Conservation (phyloP, 2,888 invertebrate species). For the Eristalis intricaria region DNA sequence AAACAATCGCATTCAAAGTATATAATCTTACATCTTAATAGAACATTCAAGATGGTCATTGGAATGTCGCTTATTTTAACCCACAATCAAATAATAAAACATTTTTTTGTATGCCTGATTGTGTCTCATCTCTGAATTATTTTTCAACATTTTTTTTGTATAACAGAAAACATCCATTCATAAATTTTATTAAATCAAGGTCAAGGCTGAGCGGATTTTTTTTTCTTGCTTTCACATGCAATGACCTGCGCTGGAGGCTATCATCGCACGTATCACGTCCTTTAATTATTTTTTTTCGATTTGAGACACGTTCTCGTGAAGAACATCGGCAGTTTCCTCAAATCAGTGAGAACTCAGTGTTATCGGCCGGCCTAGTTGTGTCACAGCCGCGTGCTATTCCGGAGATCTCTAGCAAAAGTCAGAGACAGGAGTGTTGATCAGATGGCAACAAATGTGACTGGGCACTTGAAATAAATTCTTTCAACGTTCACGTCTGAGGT, state of each 20-base stretch:
- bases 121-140: neutral
- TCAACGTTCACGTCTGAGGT: neutral
- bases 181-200: neutral
- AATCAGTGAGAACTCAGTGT: neutral
- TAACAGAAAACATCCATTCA: neutral
- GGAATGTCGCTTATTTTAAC: too few relatives aligned
- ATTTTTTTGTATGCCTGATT: neutral
- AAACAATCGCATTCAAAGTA: too few relatives aligned
- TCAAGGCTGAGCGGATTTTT: neutral
- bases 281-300: neutral
- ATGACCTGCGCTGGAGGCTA: neutral
- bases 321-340: neutral
- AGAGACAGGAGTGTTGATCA: too few relatives aligned
- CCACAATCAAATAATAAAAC: neutral
- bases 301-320: neutral
- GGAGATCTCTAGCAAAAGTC: too few relatives aligned
- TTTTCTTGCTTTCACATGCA: neutral
- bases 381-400: neutral
- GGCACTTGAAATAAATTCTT: neutral
- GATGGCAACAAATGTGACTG: neutral
- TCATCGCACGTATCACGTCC: neutral
- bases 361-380: neutral
- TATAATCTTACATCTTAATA: too few relatives aligned
- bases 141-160: neutral
- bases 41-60: too few relatives aligned